Base-by-base conservation (phyloP, 2,113 vertebrate genomes). In the Muscicapa adusta region DNA sequence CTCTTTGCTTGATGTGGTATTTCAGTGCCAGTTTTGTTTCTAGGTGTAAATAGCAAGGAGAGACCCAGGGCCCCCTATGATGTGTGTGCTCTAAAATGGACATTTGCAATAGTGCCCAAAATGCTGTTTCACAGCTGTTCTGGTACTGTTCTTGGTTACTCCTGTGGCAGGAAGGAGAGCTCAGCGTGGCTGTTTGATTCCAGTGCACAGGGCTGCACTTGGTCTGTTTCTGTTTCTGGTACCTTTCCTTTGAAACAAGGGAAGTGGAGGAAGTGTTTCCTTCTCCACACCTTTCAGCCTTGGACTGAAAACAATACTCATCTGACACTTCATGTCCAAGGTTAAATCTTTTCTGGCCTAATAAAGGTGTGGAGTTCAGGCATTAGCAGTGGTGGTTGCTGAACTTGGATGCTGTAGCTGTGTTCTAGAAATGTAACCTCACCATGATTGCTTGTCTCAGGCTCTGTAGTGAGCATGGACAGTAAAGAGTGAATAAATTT, bases 21-120 rank as follows among this genome's bases (percentile, higher is more conserved):
- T 88, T 53, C 67, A 85, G 62, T 13, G 14, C n/a, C 11, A 61
- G 57, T 72, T 79, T 84, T 75, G 8, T 50, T 81, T 78, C 33
- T 60, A 1, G 42, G 25, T 82, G 29, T 43, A 43, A 75, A 14
- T 9, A 76, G 65, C 36, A 40, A 29, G 22, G 70, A 87, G 51
- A 68, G 18, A 12, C 62, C 16, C 25, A 4, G 7, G 7, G 2
- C 29, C 8, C 8, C 18, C n/a, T 33, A 0, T 23, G 33, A 8
- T 28, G 40, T 31, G 8, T 4, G 8, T 50, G 19, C 42, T 72
- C 31, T 18, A 6, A 26, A 61, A 47, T 17, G 72, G 20, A 3
- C 19, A 4, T 53, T 53, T n/a, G 28, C 20, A 12, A 0, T 4
- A 1, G 14, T 38, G 58, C 33, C 10, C 4, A 0, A 1, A 51